Evolutionary conservation across 2,113 vertebrate genomes (phyloP).

Genomic region (Enhydra lutris): DNA sequence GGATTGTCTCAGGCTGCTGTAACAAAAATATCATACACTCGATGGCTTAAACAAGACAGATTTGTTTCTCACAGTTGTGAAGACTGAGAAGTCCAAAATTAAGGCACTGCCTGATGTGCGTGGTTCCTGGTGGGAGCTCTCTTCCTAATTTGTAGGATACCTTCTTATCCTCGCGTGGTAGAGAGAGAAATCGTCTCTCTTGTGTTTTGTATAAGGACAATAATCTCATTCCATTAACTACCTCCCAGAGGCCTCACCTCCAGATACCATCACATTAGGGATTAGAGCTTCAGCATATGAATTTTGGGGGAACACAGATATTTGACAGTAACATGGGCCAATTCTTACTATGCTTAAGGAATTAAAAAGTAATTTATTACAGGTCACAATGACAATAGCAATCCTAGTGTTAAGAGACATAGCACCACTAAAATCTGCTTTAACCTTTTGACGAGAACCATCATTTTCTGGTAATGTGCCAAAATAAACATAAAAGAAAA

Average conservation of each 20-base stretch:
- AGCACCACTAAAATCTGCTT: slow-evolving; percentile 6
- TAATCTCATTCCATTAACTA: not conserved
- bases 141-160: not conserved
- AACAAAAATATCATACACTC: not conserved
- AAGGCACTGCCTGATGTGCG: not conserved
- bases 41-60: not conserved
- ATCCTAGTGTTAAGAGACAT: not conserved
- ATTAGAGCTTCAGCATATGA: not conserved
- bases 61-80: not conserved
- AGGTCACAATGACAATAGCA: not conserved
- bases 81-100: not conserved
- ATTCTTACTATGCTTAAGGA: not conserved
- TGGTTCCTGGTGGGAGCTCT: not conserved
- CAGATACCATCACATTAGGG: not conserved
- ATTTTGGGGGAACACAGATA: not conserved
- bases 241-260: not conserved
- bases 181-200: not conserved
- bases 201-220: not conserved
- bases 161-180: not conserved
- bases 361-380: not conserved
- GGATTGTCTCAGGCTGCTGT: not conserved
- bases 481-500: slow-evolving; percentile 32
- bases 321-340: not conserved
- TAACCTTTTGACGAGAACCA: slow-evolving; percentile 21
- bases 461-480: not conserved